These are phyloP conservation scores for Drosophila imparisetae DNA, from an alignment of 2,888 invertebrate species.

Conservation along the genomic window DNA sequence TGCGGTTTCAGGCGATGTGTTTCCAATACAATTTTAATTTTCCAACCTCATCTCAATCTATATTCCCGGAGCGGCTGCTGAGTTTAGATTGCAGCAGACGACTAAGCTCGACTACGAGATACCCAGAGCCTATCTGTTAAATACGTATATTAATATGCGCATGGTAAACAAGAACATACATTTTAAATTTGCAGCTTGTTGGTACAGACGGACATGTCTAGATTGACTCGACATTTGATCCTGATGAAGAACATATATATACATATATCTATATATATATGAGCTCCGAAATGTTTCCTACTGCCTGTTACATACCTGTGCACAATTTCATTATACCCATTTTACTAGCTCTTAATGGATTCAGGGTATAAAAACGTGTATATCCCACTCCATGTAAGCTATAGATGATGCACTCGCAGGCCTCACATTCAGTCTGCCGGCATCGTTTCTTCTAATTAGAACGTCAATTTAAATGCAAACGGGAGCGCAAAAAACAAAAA, in stretches of 20 bases:
- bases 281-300: not conserved
- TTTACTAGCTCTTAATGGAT: not conserved
- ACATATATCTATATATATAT: not conserved
- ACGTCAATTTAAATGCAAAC: conserved; percentile 59
- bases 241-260: not conserved
- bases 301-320: not conserved
- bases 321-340: not conserved
- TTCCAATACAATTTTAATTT: conserved; percentile 39
- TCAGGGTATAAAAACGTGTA: conserved; percentile 19
- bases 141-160: not conserved
- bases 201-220: not conserved
- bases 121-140: not conserved
- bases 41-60: conserved; percentile 27
- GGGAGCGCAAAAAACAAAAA: conserved; percentile 27
- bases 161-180: not conserved
- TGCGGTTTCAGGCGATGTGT: conserved; percentile 27
- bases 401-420: conserved; percentile 42
- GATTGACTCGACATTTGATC: not conserved
- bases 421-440: conserved; percentile 66
- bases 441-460: conserved; percentile 76
- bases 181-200: not conserved
- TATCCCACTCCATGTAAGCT: conserved; percentile 20
- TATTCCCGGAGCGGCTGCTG: conserved; percentile 8
- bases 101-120: not conserved
- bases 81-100: conserved; percentile 18